phyloP scores from a whole-genome alignment of 2,113 vertebrate genomes.

The Leptodactylus fuscus region DNA sequence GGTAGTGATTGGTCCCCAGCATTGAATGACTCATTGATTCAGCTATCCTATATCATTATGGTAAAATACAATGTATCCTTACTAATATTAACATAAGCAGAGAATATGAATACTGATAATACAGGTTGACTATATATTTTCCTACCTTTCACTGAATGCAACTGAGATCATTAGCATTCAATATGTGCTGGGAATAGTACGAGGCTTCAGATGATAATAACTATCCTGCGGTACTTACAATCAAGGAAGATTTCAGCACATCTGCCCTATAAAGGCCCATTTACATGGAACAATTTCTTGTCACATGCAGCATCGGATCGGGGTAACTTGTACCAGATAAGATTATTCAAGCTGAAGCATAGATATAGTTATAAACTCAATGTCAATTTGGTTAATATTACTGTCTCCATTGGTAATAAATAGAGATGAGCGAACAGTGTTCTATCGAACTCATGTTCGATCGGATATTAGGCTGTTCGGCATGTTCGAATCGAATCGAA shows the following conservation, averaged over 20 bases:
- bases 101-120: neutral
- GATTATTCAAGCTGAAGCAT: neutral
- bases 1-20: no score
- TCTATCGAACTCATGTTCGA: no score
- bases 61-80: neutral
- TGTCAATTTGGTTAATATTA: neutral
- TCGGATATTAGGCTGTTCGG: no score
- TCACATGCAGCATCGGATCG: neutral
- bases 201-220: slow-evolving; percentile 54
- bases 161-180: slow-evolving; percentile 52
- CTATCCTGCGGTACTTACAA: slow-evolving; percentile 51
- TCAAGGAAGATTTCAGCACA: slow-evolving; percentile 44
- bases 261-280: slow-evolving; percentile 14
- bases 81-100: neutral
- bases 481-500: no score
- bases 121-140: neutral
- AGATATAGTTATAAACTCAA: neutral
- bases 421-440: no score
- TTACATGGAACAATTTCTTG: neutral
- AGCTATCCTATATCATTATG: neutral
- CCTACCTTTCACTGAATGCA: neutral
- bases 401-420: no score
- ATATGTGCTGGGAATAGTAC: slow-evolving; percentile 25
- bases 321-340: neutral
- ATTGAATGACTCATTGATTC: no score